Conservation (phyloP, 2,797 vertebrate genomes). For the Phataginus tricuspis region DNA sequence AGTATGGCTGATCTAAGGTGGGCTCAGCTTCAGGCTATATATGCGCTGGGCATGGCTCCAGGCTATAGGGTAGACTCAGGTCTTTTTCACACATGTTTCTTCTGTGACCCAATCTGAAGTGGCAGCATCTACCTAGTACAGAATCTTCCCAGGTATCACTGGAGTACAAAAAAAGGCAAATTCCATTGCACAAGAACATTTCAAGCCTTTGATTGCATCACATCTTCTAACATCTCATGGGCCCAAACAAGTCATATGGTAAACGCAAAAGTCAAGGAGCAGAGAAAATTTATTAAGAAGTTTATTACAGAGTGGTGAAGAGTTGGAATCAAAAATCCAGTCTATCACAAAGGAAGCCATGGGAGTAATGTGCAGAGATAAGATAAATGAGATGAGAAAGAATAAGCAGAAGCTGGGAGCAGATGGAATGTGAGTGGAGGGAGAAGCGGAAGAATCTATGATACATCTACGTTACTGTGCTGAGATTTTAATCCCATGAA, state of each 20-base stretch:
- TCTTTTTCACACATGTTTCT: background rate
- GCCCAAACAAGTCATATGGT: background rate
- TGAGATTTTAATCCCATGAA: background rate
- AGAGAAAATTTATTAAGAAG: background rate
- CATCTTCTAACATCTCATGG: background rate
- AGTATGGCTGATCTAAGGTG: background rate
- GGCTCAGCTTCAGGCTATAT: background rate
- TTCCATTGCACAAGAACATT: background rate
- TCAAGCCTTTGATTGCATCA: background rate
- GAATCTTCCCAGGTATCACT: background rate
- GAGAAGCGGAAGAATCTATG: background rate
- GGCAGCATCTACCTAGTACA: background rate
- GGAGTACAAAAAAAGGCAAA: background rate
- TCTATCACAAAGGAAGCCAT: background rate
- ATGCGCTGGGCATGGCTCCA: background rate
- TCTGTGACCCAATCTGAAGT: background rate
- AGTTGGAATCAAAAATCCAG: background rate
- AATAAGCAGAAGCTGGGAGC: background rate
- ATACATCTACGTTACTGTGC: background rate
- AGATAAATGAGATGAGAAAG: background rate
- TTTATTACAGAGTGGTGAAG: background rate
- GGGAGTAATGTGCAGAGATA: background rate
- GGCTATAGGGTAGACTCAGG: background rate
- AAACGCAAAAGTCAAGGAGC: background rate
- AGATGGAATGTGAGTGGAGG: background rate